These are phyloP conservation scores for Drosophila arizonae DNA, from an alignment of 1,140 invertebrate species.

Conservation along the genomic window DNA sequence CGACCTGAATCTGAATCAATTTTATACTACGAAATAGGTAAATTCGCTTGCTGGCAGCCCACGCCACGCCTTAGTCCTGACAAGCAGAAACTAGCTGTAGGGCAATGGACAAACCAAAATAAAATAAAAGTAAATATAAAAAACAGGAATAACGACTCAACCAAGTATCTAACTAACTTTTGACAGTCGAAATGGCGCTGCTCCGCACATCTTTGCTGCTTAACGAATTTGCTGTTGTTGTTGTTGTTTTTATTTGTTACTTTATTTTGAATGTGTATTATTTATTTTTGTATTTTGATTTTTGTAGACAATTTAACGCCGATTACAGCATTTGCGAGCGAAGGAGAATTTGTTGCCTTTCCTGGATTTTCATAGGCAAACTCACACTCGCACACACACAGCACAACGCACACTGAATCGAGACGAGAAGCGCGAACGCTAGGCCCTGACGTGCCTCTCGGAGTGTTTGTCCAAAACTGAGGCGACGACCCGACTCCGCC, in stretches of 20 bases:
- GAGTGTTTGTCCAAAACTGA: constrained; percentile 82
- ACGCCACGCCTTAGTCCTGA: too few species aligned
- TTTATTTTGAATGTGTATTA: background rate
- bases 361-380: constrained; percentile 37
- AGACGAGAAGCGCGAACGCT: constrained; percentile 76
- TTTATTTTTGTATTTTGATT: constrained; percentile 4
- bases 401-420: constrained; percentile 59
- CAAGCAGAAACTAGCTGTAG: too few species aligned
- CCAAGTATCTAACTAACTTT: constrained; percentile 65
- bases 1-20: background rate
- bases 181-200: constrained; percentile 54
- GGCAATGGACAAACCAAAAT: background rate
- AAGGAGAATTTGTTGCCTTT: constrained; percentile 56
- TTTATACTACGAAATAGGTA: background rate
- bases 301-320: constrained; percentile 41
- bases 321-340: constrained; percentile 74
- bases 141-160: constrained; percentile 16
- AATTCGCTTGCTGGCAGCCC: background rate
- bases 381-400: constrained; percentile 45
- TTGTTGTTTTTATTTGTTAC: constrained; percentile 15
- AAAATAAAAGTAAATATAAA: background rate
- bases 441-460: constrained; percentile 78
- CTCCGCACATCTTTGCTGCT: constrained; percentile 27
- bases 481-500: constrained; percentile 40
- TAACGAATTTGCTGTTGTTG: constrained; percentile 22